Conservation (phyloP, 1,140 invertebrate species). For the Drosophila setifemur region DNA sequence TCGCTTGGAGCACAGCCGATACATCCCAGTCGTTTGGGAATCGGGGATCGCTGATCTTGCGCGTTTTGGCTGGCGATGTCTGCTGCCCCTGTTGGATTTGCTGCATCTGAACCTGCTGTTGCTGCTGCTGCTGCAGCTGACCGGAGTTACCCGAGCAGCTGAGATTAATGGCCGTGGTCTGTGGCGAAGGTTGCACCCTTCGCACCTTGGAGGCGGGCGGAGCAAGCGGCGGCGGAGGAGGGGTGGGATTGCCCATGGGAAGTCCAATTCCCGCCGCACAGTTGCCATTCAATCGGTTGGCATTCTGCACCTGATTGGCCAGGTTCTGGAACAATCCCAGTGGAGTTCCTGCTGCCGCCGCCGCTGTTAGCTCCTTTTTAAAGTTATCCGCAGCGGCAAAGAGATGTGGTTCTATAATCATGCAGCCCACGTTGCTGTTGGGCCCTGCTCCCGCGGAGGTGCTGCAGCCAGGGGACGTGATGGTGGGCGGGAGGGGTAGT, state of each 20-base stretch:
- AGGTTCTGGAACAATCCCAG: conserved; percentile 69
- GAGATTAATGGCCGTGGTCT: conserved; percentile 73
- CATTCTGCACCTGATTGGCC: conserved; percentile 60
- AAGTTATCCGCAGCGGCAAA: conserved; percentile 77
- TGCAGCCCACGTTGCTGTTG: conserved; percentile 65
- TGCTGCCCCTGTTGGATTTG: conserved; percentile 5
- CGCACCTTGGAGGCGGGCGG: conserved; percentile 66
- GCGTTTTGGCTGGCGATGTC: conserved; percentile 61
- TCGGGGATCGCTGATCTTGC: conserved; percentile 60
- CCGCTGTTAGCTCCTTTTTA: conserved; percentile 70
- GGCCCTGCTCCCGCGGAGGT: background rate
- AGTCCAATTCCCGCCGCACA: background rate
- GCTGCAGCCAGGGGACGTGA: conserved; percentile 41
- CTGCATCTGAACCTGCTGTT: conserved; percentile 4
- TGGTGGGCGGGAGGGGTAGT: conserved; percentile 46
- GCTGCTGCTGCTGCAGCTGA: conserved; percentile 11
- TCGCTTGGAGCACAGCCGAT: conserved; percentile 73
- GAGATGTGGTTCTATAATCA: conserved; percentile 80
- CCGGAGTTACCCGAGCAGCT: conserved; percentile 49
- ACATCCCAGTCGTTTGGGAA: conserved; percentile 68
- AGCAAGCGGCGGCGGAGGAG: conserved; percentile 39
- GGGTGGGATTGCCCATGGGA: conserved; percentile 42
- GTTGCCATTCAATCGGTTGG: conserved; percentile 29
- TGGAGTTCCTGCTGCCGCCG: conserved; percentile 55
- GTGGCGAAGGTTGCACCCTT: conserved; percentile 73